Evolutionary conservation across 2,888 invertebrate species (phyloP).

Genomic region (Mesochorus sp.): DNA sequence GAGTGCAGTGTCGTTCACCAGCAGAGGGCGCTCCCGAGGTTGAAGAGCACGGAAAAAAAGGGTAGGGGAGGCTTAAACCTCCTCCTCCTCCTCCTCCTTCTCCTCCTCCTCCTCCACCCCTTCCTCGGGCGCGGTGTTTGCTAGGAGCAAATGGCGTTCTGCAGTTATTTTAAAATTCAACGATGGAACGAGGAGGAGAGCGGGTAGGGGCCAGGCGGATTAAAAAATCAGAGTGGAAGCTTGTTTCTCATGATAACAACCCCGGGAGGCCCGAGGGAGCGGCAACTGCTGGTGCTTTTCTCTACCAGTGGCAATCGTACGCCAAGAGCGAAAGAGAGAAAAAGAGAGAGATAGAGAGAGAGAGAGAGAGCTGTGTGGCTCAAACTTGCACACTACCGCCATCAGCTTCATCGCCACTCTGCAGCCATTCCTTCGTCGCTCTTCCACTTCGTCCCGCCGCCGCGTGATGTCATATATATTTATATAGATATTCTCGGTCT

Average conservation of each 20-base stretch:
- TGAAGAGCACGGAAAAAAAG: constrained; percentile 61
- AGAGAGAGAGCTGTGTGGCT: constrained; percentile 27
- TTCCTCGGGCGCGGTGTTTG: constrained; percentile 75
- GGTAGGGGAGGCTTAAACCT: constrained; percentile 75
- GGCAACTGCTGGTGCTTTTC: constrained; percentile 75
- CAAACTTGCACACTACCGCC: constrained; percentile 59
- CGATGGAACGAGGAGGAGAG: constrained; percentile 71
- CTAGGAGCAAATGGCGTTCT: constrained; percentile 83
- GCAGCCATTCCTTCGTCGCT: constrained; percentile 61
- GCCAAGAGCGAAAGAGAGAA: too few species aligned
- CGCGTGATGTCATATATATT: background rate
- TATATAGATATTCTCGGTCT: constrained; percentile 25
- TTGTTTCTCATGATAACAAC: constrained; percentile 82
- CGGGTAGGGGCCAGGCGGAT: constrained; percentile 78
- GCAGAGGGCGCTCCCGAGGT: constrained; percentile 18
- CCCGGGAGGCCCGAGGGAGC: constrained; percentile 68
- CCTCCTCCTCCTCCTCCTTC: constrained; percentile 47
- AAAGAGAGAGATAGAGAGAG: too few species aligned
- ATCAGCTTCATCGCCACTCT: constrained; percentile 63
- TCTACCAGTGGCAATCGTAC: constrained; percentile 68
- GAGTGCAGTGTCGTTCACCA: constrained; percentile 24
- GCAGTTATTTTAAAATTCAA: constrained; percentile 83
- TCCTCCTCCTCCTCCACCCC: constrained; percentile 61
- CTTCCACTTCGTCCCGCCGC: constrained; percentile 47
- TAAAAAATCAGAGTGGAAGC: constrained; percentile 83